A percentile compares a stretch with the other conserved stretches of the same genome.
phyloP scores from a whole-genome alignment of 2,888 invertebrate species.

The Polymixis lichenea region DNA sequence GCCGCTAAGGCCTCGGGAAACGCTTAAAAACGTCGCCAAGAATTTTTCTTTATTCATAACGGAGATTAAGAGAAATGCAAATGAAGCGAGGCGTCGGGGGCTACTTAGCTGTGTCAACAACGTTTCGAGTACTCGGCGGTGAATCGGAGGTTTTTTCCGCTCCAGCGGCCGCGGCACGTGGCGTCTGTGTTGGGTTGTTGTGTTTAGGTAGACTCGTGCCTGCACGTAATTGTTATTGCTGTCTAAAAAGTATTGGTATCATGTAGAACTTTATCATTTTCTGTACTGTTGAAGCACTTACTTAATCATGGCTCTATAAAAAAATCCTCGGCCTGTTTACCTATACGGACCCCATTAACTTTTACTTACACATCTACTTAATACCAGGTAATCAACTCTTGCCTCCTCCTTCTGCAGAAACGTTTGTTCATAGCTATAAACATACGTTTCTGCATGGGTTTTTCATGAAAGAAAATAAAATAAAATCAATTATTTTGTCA shows the following conservation, averaged over 20 bases:
- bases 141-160: conserved; percentile 75
- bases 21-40: conserved; percentile 86
- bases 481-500: too few species aligned
- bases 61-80: conserved; percentile 90
- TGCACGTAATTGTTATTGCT: conserved; percentile 34
- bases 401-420: neutral
- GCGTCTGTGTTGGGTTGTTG: conserved; percentile 46
- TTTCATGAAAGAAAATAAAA: neutral
- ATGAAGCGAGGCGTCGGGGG: conserved; percentile 87
- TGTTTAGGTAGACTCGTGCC: conserved; percentile 43
- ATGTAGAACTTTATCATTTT: conserved; percentile 11
- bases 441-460: neutral
- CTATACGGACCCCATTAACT: neutral
- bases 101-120: conserved; percentile 90
- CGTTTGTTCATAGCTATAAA: neutral
- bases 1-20: conserved; percentile 78
- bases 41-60: conserved; percentile 91
- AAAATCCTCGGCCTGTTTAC: neutral
- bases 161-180: conserved; percentile 66
- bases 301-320: neutral
- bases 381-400: neutral
- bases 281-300: neutral
- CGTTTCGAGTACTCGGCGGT: conserved; percentile 75
- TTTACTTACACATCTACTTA: neutral
- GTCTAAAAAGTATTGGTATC: conserved; percentile 1